Conservation (phyloP, 2,113 vertebrate genomes). For the Pica pica region DNA sequence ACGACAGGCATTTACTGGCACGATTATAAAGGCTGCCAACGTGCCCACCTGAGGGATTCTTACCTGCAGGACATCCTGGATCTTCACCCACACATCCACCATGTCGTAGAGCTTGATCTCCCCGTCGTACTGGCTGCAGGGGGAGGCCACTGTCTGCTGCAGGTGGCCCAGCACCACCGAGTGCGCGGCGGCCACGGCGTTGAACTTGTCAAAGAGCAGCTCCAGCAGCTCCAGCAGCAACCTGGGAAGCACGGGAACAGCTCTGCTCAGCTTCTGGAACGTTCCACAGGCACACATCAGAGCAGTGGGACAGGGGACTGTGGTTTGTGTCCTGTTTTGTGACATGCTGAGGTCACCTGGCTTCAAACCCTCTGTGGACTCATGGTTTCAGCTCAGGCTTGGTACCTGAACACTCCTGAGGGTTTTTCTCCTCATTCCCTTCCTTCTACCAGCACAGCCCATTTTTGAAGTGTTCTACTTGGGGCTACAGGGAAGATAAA, state of each 20-base stretch:
- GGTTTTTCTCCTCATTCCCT: not conserved
- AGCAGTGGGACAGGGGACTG: not conserved
- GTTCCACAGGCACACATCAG: rapidly evolving
- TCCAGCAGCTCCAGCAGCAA: constrained; percentile 93
- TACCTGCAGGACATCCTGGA: constrained; percentile 96
- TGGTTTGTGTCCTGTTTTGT: not conserved
- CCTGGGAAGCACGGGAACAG: constrained; percentile 57
- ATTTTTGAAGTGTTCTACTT: not conserved
- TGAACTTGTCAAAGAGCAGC: constrained; percentile 95
- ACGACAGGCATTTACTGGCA: not conserved
- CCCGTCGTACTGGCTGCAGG: constrained; percentile 74
- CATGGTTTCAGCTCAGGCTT: not conserved
- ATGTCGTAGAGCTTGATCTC: constrained; percentile 95
- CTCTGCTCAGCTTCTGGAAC: not conserved
- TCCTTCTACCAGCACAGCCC: rapidly evolving
- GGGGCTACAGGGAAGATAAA: not conserved
- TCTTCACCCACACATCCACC: constrained; percentile 97
- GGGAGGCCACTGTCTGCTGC: constrained; percentile 80
- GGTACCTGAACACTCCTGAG: not conserved
- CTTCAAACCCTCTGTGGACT: not conserved
- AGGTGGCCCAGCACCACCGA: constrained; percentile 87
- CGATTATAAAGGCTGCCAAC: not conserved
- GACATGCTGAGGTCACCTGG: not conserved
- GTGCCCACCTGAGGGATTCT: not conserved
- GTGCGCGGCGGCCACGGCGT: constrained; percentile 90